Conservation (phyloP, 2,888 invertebrate species). For the Yponomeuta sedellus region DNA sequence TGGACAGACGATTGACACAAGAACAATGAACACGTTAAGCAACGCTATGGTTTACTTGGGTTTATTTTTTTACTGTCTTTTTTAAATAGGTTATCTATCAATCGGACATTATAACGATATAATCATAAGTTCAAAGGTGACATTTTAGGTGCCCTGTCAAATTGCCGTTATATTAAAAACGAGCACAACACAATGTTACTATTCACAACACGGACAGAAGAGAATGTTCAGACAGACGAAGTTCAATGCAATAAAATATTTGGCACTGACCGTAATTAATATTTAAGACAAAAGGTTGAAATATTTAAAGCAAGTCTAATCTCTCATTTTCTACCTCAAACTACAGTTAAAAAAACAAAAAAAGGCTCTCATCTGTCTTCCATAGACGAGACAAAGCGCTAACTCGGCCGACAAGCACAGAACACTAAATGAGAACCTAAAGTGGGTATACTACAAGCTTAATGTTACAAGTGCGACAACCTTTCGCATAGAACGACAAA, state of each 20-base stretch:
- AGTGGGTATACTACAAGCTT: not conserved
- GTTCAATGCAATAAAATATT: not conserved
- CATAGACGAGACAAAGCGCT: constrained; percentile 36
- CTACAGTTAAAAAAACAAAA: not conserved
- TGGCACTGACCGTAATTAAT: not conserved
- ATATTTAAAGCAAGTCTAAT: not conserved
- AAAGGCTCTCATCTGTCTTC: not conserved
- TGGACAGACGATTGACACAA: not conserved
- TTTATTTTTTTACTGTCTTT: not conserved
- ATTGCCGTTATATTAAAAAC: not conserved
- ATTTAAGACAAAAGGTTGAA: not conserved
- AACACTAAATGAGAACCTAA: constrained; percentile 50
- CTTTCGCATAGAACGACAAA: too few species aligned
- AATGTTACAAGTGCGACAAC: not conserved
- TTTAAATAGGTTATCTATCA: not conserved
- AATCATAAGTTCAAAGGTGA: not conserved
- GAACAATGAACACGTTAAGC: not conserved
- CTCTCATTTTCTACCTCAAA: not conserved
- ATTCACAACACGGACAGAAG: not conserved
- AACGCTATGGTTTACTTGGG: not conserved
- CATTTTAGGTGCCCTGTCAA: not conserved
- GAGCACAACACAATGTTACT: not conserved
- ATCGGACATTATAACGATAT: not conserved
- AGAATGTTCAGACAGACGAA: not conserved
- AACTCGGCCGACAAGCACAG: constrained; percentile 43